phyloP scores from a whole-genome alignment of 2,888 invertebrate species.

The Pyrocoelia pectoralis region DNA sequence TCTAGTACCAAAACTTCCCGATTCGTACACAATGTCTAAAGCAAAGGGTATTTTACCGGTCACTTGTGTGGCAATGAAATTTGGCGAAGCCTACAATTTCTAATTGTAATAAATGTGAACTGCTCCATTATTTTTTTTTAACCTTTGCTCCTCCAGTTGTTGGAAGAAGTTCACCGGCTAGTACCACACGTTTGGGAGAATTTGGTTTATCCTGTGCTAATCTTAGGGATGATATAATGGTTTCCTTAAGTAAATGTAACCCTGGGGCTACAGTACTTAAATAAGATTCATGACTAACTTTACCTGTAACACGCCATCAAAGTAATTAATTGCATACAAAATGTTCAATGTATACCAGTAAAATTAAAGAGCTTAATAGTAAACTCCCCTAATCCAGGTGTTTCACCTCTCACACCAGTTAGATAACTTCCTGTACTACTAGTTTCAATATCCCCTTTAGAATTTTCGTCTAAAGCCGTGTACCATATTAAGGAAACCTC shows the following conservation, averaged over 20 bases:
- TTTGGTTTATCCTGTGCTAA: constrained; percentile 65
- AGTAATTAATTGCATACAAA: background rate
- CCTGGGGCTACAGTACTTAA: constrained; percentile 76
- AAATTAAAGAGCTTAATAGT: constrained; percentile 64
- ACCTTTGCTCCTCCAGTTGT: constrained; percentile 55
- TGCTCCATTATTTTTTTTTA: constrained; percentile 18
- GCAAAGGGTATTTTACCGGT: constrained; percentile 81
- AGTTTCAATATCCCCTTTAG: constrained; percentile 64
- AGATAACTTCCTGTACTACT: constrained; percentile 64
- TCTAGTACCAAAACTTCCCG: constrained; percentile 70
- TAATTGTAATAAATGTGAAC: constrained; percentile 1
- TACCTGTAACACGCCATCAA: constrained; percentile 60
- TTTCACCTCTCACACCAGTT: constrained; percentile 76
- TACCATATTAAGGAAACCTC: constrained; percentile 82
- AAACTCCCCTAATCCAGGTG: constrained; percentile 82
- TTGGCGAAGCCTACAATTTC: constrained; percentile 64
- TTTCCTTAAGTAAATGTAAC: constrained; percentile 77
- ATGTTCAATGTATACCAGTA: constrained; percentile 51
- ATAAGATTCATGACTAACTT: constrained; percentile 74
- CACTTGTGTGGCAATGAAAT: constrained; percentile 81
- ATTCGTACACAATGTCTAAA: constrained; percentile 85
- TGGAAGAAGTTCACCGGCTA: constrained; percentile 69
- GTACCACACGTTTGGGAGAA: constrained; percentile 63
- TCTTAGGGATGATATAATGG: constrained; percentile 74
- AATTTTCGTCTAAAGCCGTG: constrained; percentile 79